Evolutionary conservation across 92 coral and sea anemone genomes (phyloP), one percentile per base, ranked within the genome.

Genomic region (Porites divaricata): DNA sequence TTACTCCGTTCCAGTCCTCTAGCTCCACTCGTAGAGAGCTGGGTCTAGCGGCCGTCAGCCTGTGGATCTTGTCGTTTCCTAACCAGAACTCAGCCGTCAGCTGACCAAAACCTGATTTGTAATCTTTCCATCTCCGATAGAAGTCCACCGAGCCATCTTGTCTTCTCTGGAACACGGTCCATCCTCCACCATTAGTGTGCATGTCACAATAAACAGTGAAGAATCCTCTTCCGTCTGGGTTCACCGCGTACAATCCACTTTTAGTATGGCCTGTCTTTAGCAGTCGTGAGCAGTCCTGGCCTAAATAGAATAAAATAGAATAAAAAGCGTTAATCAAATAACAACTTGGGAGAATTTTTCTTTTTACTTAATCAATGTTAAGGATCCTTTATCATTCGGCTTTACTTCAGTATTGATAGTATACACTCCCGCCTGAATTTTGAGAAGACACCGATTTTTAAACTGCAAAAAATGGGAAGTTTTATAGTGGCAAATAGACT

Each of bases 151-250:
- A 83, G 61, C 92, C 92, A 64, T 89, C 92, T 24, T 85, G 70
- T 74, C 92, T 72, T 84, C 83, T 84, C 57, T 76, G 89, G 52
- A 88, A 84, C 76, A 84, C 89, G 25, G 87, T 84, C 92, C 92
- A 88, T 13, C 87, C 86, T 69, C 91, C 91, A 23, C 91, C 87
- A 67, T 83, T 80, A 69, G 79, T 83, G 72, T 81, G 83, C 91
- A 88, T 88, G 91, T 88, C 91, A 69, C 91, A 88, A 78, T 88
- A 88, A 50, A 88, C 91, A 16, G 9, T 57, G 66, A 88, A 88
- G 79, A 70, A 48, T 66, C 91, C 88, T 83, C 41, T 79, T 2
- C 70, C 81, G 50, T 88, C 91, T 75, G 91, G 91, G 69, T 80
- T 75, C 16, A 87, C 64, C 68, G 63, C 20, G 86, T 80, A 80